Conservation (phyloP, 2,888 invertebrate species). For the Bunonema sp. region DNA sequence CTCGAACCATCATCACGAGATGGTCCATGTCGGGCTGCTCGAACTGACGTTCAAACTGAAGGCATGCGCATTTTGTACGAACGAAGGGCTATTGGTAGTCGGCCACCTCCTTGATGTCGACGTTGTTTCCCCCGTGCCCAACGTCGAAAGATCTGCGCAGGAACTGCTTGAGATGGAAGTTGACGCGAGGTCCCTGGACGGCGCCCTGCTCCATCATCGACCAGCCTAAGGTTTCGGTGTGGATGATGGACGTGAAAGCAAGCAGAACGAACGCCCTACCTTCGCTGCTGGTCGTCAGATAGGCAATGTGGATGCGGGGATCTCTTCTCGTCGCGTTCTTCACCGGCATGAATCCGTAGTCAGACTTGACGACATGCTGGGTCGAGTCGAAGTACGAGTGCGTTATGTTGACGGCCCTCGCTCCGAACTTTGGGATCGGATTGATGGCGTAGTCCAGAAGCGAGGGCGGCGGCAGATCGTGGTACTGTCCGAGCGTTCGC, state of each 20-base stretch:
- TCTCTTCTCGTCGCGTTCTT: slow-evolving; percentile 40
- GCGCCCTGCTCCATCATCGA: slow-evolving; percentile 44
- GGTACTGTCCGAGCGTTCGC: slow-evolving; percentile 9
- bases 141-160: slow-evolving; percentile 37
- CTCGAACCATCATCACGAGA: slow-evolving; percentile 34
- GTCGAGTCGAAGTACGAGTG: slow-evolving; percentile 33
- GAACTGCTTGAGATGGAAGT: slow-evolving; percentile 40
- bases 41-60: slow-evolving; percentile 35
- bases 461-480: slow-evolving; percentile 33
- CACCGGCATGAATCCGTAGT: slow-evolving; percentile 43
- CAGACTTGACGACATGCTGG: slow-evolving; percentile 30
- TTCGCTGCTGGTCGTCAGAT: slow-evolving; percentile 38
- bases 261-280: no score
- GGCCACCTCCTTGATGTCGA: slow-evolving; percentile 33
- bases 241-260: no score
- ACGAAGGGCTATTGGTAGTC: neutral
- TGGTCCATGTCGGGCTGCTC: slow-evolving; percentile 35
- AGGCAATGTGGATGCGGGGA: slow-evolving; percentile 38
- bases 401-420: slow-evolving; percentile 38
- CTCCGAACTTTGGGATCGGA: slow-evolving; percentile 43
- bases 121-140: slow-evolving; percentile 21
- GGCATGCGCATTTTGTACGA: neutral
- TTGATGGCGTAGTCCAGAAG: slow-evolving; percentile 42
- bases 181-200: slow-evolving; percentile 32
- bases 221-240: slow-evolving; percentile 18